These are phyloP conservation scores for Gymnodraco acuticeps DNA, from an alignment of 2,797 vertebrate species.

Conservation along the genomic window DNA sequence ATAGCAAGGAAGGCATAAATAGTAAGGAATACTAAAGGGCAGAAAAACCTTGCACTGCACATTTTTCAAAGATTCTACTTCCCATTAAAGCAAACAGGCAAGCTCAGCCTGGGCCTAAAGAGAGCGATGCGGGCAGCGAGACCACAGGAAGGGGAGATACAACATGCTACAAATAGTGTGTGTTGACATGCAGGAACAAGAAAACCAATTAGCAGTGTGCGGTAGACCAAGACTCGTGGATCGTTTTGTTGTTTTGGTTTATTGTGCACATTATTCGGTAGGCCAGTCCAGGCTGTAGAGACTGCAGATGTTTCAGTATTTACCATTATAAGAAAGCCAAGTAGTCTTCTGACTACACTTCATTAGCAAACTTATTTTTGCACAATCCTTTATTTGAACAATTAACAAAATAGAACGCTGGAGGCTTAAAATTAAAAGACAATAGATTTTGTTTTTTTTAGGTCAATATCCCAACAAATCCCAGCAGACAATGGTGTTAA, in stretches of 20 bases:
- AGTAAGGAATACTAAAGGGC: constrained; percentile 52
- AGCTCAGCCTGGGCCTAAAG: constrained; percentile 46
- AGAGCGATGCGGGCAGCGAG: constrained; percentile 37
- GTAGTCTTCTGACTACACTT: constrained; percentile 73
- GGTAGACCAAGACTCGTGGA: constrained; percentile 65
- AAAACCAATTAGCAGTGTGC: constrained; percentile 51
- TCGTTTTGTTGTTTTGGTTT: constrained; percentile 76
- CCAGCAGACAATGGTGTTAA: constrained; percentile 84
- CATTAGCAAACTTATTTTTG: constrained; percentile 81
- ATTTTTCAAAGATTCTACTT: constrained; percentile 73
- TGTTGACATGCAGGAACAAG: constrained; percentile 53
- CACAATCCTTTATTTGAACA: constrained; percentile 88
- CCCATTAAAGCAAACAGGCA: constrained; percentile 65
- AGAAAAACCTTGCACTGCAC: constrained; percentile 60
- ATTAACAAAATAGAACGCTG: constrained; percentile 84
- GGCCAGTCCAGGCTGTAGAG: constrained; percentile 65
- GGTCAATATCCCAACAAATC: constrained; percentile 80
- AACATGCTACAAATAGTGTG: constrained; percentile 51
- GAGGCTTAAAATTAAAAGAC: constrained; percentile 83
- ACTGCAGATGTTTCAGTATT: constrained; percentile 64
- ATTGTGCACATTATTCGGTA: constrained; percentile 81
- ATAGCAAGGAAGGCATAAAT: constrained; percentile 53
- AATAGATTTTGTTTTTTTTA: constrained; percentile 65
- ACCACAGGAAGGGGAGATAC: constrained; percentile 62
- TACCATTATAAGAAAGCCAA: constrained; percentile 70